phyloP scores from a whole-genome alignment of 2,113 vertebrate genomes.

The Pagrus major region DNA sequence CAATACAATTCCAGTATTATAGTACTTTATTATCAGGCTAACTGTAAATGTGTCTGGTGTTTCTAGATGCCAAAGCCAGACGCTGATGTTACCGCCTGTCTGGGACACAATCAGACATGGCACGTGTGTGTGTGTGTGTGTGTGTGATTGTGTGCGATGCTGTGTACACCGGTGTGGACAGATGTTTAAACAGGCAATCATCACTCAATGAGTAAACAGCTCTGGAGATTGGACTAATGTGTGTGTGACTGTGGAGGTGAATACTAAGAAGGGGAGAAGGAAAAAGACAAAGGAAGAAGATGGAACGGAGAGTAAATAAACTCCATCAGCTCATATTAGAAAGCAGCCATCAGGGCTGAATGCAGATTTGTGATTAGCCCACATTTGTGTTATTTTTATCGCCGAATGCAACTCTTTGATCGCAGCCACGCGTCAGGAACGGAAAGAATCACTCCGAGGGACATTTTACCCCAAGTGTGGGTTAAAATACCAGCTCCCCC shows the following conservation, averaged over 20 bases:
- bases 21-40: background rate
- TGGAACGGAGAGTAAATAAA: conserved; percentile 53
- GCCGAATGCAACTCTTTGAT: conserved; percentile 62
- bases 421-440: conserved; percentile 41
- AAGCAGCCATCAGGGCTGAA: conserved; percentile 61
- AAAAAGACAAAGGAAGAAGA: conserved; percentile 36
- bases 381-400: conserved; percentile 74
- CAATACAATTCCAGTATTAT: background rate
- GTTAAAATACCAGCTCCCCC: conserved; percentile 50
- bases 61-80: background rate
- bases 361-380: conserved; percentile 68
- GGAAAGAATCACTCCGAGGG: conserved; percentile 35
- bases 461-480: conserved; percentile 28
- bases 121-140: conserved; percentile 4
- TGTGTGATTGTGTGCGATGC: background rate
- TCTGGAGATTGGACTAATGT: conserved; percentile 51
- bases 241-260: conserved; percentile 43
- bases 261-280: conserved; percentile 50
- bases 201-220: conserved; percentile 72
- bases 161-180: conserved; percentile 53
- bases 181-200: conserved; percentile 72
- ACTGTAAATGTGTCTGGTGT: conserved; percentile 11
- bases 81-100: conserved; percentile 14
- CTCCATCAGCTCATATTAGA: conserved; percentile 53
- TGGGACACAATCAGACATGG: conserved; percentile 26